Evolutionary conservation across 2,888 invertebrate species (phyloP), one percentile per base, ranked within the genome.

Genomic region (Cephonodes hylas): DNA sequence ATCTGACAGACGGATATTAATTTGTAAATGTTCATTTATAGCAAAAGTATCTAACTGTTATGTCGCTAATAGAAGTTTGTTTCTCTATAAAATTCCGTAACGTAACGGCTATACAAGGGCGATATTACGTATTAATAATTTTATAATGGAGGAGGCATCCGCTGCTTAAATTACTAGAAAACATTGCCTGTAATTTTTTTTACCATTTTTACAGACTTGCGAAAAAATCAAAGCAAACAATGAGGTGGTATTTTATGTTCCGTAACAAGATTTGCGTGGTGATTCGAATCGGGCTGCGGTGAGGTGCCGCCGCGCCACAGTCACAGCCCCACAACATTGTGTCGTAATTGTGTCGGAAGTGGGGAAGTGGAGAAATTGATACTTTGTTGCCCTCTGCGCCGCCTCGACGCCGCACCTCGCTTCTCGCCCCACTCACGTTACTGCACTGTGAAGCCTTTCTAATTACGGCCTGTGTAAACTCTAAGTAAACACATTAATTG

Each of bases 341-440:
- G 84, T 83, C 82, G 88, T 89, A 88, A 90, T 89, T 87, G 84
- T 87, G 79, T 88, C 88, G 88, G 88, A 89, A 88, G 85, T 88
- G 88, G 88, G 89, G 88, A 85, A 84, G 83, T 85, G 81, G 83
- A 83, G 89, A 86, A 88, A 90, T 86, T 88, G 88, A 88, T 88
- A 88, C 87, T 87, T 87, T 84, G 86, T 87, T 86, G 76, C 71
- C 75, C 77, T 79, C 72, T 78, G 79, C 66, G 71, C 71, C 70
- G 74, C 73, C 75, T 75, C 75, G 67, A 68, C 64, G 66, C 67
- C 62, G 66, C 68, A 71, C 66, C 69, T 69, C 71, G 63, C 72
- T 38, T 10, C 5, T 38, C n/a, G 70, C 73, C 71, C 68, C 73
- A 76, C 75, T 71, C 73, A 69, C 69, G 65, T 70, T 73, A 74